Base-by-base conservation (phyloP, 2,113 vertebrate species). In the Vombatus ursinus region DNA sequence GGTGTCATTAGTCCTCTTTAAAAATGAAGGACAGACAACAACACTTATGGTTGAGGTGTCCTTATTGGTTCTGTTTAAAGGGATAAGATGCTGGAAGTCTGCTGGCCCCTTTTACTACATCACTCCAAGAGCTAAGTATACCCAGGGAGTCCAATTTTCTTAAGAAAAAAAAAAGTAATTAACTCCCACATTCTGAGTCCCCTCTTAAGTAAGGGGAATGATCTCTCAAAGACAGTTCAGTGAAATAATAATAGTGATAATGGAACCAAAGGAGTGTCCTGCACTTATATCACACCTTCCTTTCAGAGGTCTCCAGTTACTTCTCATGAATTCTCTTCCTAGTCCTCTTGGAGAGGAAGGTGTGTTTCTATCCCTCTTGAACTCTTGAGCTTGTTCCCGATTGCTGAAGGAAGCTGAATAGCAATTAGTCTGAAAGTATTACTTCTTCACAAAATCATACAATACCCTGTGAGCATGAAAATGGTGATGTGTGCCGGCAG, bases 161-260 rank as follows among this genome's bases (percentile, higher is more conserved):
- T 95, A 95, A 96, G 95, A 94, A 96, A 95, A 92, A 96, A 57
- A 61, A 96, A 96, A 94, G 92, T 89, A 90, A 96, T 96, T 96
- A 44, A 53, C 68, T 91, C 47, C 31, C 31, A 89, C 53, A 57
- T 90, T 90, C 92, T 97, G 90, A 97, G 95, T 93, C 95, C 49
- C 92, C 53, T 97, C 92, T 95, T 92, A 77, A 77, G 12, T 53
- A 50, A 90, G 92, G 90, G 95, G 54, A 95, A 95, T 50, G 97
- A 51, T 94, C 92, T 96, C 57, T 97, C 95, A 92, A 93, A 97
- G 93, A 95, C 91, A 96, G 93, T 97, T 96, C 94, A 61, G 94
- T 49, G 26, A 61, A 94, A 51, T 96, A 97, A 96, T 97, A 94
- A 97, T 68, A 97, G 95, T 96, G 94, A 97, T 89, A 94, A 50